A percentile compares a stretch with the other conserved stretches of the same genome.
These are phyloP conservation scores for Catharus ustulatus DNA, from an alignment of 2,797 vertebrate species.

Conservation along the genomic window DNA sequence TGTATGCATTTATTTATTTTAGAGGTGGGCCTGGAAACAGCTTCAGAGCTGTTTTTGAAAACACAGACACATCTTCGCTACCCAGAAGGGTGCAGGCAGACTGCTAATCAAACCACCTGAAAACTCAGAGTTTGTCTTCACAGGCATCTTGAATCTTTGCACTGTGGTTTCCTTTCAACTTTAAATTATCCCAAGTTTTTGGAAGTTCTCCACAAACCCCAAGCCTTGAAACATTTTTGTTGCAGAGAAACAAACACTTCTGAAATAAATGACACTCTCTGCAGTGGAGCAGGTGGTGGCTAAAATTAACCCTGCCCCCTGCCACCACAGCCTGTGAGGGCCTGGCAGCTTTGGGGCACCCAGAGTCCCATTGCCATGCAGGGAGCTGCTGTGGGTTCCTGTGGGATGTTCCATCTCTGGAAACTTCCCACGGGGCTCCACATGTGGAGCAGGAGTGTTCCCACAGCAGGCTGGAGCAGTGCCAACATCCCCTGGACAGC, in stretches of 20 bases:
- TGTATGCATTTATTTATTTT: neutral
- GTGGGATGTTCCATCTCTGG: too few relatives aligned
- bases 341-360: neutral
- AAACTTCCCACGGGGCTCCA: neutral
- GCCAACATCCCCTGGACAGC: too few relatives aligned
- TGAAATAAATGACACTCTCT: neutral
- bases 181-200: neutral
- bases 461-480: neutral
- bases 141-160: neutral
- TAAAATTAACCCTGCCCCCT: neutral
- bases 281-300: rapidly evolving
- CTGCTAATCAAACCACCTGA: neutral
- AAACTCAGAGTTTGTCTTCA: neutral
- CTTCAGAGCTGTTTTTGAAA: neutral
- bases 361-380: neutral
- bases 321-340: neutral
- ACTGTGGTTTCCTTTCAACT: neutral
- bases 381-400: neutral
- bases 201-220: neutral
- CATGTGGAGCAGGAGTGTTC: rapidly evolving
- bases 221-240: neutral
- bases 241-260: constrained; percentile 13
- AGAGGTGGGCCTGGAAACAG: neutral
- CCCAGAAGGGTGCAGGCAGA: neutral
- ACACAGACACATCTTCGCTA: neutral